Conservation (phyloP, 1,140 invertebrate genomes). For the Aphis gossypii region DNA sequence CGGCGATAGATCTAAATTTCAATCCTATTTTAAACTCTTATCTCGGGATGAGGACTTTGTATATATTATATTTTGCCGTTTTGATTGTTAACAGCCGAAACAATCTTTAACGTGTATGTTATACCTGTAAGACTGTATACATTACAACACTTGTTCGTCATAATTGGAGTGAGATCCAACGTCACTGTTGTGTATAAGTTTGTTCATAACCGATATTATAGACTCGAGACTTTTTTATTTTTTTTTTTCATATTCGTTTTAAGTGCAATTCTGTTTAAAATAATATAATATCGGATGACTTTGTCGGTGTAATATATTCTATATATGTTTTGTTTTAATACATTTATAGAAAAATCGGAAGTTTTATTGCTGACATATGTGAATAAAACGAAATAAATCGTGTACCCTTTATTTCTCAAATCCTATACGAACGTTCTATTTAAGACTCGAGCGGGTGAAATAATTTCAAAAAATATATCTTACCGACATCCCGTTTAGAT, state of each 20-base stretch:
- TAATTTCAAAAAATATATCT: conserved; percentile 9
- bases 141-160: background rate
- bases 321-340: background rate
- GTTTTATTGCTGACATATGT: background rate
- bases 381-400: background rate
- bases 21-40: too few relatives aligned
- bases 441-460: background rate
- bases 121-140: background rate
- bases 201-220: background rate
- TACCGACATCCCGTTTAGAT: background rate
- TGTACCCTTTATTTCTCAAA: background rate
- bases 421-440: background rate
- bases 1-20: too few relatives aligned
- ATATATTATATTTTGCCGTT: too few relatives aligned
- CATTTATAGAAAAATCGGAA: background rate
- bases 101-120: too few relatives aligned
- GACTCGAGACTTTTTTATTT: background rate
- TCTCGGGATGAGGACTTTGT: too few relatives aligned
- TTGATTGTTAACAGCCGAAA: too few relatives aligned
- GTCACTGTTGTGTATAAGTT: background rate
- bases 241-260: background rate
- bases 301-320: background rate
- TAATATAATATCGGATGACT: background rate
- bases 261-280: background rate
- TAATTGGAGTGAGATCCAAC: background rate